Percentiles rank a stretch among this genome's conserved stretches.
phyloP scores from a whole-genome alignment of 1,140 invertebrate species.

The Drosophila bifasciata region DNA sequence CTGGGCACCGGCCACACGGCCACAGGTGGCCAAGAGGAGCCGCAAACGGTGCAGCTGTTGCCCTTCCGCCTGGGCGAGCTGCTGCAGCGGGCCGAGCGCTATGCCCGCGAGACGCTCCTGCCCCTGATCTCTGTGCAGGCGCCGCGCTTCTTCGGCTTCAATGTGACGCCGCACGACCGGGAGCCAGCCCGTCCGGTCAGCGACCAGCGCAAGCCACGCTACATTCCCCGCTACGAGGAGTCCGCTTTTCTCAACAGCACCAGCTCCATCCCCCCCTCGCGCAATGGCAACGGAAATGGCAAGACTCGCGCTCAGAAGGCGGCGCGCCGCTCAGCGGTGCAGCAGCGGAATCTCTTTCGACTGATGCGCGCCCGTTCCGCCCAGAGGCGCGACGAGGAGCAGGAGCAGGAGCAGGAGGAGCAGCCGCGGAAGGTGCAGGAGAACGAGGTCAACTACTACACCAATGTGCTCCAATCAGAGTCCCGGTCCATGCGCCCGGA shows the following conservation, averaged over 20 bases:
- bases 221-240: constrained; percentile 81
- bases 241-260: constrained; percentile 53
- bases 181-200: constrained; percentile 14
- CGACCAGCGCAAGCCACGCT: constrained; percentile 74
- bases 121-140: constrained; percentile 91
- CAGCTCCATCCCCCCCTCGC: neutral
- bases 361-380: constrained; percentile 57
- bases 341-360: constrained; percentile 70
- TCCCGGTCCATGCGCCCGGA: constrained; percentile 74
- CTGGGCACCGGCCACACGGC: constrained; percentile 14
- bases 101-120: constrained; percentile 90
- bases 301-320: constrained; percentile 5
- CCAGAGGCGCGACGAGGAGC: constrained; percentile 14
- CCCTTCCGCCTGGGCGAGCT: constrained; percentile 90
- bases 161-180: constrained; percentile 59
- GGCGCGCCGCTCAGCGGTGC: constrained; percentile 16
- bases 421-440: constrained; percentile 7
- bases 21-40: constrained; percentile 47
- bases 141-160: constrained; percentile 87
- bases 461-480: constrained; percentile 64
- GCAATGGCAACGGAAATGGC: too few species aligned
- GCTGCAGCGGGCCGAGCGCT: constrained; percentile 91
- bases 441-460: constrained; percentile 71
- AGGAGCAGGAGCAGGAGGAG: neutral
- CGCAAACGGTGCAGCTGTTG: constrained; percentile 90